Evolutionary conservation across 2,113 vertebrate genomes (phyloP), one percentile per base, ranked within the genome.

Genomic region (Clinocottus analis): DNA sequence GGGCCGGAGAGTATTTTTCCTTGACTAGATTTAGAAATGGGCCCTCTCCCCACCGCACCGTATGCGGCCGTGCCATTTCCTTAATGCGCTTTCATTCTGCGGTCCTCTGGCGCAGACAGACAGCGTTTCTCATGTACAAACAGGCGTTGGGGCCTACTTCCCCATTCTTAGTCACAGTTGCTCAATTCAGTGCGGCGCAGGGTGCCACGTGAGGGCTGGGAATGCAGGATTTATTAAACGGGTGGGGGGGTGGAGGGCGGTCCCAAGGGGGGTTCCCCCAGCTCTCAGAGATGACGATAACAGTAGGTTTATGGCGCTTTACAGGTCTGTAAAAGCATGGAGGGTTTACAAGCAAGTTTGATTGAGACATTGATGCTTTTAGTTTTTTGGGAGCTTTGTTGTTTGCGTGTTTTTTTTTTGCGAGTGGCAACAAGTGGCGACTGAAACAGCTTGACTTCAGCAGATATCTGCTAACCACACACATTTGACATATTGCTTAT

Each of bases 91-190:
- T 67, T 78, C 72, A 63, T 29, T 79, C 72, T 82, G 72, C 59
- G 25, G 81, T 75, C 72, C 79, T 83, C 39, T 10, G 7, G 23
- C 35, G 73, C 79, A 83, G 62, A 75, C 82, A 65, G 35, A 58
- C 78, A 74, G 27, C 66, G 10, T 41, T 71, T 84, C 90, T 90
- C 82, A 4, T 89, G 88, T 90, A 89, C 89, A 83, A 92, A 92
- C 91, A 90, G 86, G 92, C 88, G 87, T 77, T 73, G 23, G 59
- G 77, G 75, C 86, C 12, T 88, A 92, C 91, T 94, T 94, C 93
- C 92, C 83, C 91, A 92, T 94, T 94, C 89, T 90, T 91, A 78
- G 47, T 78, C 86, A 87, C 89, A 90, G 90, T 94, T 93, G 90
- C 92, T 91, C 93, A 90, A 92, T 90, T 87, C 73, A 88, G 89